These are phyloP conservation scores for Deilephila elpenor DNA, from an alignment of 2,888 invertebrate species.

Conservation along the genomic window DNA sequence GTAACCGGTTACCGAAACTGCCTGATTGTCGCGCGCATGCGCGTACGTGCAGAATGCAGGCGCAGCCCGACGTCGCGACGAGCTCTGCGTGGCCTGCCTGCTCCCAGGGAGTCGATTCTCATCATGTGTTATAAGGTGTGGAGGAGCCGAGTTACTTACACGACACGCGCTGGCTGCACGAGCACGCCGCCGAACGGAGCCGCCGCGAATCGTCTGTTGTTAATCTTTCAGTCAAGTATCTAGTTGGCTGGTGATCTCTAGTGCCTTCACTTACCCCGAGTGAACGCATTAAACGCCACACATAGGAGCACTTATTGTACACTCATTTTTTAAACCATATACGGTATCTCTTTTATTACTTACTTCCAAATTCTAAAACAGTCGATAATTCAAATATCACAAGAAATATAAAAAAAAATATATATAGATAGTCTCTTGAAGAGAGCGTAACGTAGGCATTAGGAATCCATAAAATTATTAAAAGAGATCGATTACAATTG, in stretches of 20 bases:
- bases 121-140: neutral
- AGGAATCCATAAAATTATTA: constrained; percentile 48
- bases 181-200: neutral
- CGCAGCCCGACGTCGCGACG: neutral
- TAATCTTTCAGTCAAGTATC: constrained; percentile 63
- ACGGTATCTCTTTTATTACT: neutral
- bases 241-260: constrained; percentile 62
- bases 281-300: constrained; percentile 50
- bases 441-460: constrained; percentile 57
- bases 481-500: constrained; percentile 39
- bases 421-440: constrained; percentile 61
- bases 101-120: neutral
- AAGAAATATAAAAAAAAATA: constrained; percentile 49
- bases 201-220: constrained; percentile 42
- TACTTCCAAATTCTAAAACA: constrained; percentile 6
- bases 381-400: neutral
- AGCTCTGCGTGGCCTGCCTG: neutral
- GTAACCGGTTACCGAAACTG: constrained; percentile 27
- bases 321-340: neutral
- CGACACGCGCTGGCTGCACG: neutral
- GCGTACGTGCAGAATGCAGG: constrained; percentile 29
- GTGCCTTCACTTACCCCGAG: constrained; percentile 65
- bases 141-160: neutral
- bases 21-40: constrained; percentile 36
- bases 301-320: constrained; percentile 16